Evolutionary conservation across 2,113 vertebrate species (phyloP).

Genomic region (Neogale vison): DNA sequence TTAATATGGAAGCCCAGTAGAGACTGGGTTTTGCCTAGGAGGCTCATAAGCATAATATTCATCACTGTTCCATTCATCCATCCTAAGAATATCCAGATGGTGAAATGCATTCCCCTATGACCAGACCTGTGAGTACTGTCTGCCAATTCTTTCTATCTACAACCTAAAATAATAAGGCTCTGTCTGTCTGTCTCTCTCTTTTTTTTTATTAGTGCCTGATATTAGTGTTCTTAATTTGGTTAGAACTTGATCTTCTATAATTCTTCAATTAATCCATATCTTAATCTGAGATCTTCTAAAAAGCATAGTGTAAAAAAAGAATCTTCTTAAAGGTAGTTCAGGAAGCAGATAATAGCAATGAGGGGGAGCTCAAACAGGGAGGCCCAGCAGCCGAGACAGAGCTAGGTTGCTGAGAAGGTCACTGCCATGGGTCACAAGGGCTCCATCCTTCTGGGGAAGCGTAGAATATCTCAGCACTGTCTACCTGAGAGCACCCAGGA

Average conservation of each 20-base stretch:
- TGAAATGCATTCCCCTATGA: neutral
- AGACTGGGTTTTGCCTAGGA: neutral
- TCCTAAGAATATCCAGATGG: neutral
- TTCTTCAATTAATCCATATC: neutral
- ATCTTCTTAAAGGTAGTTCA: neutral
- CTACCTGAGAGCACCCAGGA: neutral
- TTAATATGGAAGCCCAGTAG: neutral
- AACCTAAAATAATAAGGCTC: neutral
- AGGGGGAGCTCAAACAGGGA: neutral
- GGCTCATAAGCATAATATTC: neutral
- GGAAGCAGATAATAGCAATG: neutral
- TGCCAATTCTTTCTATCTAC: neutral
- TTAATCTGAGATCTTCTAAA: neutral
- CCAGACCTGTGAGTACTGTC: neutral
- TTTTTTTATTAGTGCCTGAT: neutral
- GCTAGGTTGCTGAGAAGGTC: neutral
- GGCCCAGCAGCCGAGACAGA: neutral
- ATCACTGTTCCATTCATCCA: neutral
- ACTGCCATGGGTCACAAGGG: neutral
- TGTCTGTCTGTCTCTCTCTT: neutral
- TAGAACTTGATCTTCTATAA: neutral
- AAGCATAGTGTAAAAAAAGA: neutral
- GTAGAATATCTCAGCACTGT: neutral
- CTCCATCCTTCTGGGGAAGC: neutral
- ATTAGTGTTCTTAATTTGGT: neutral